Conservation (phyloP, 2,888 invertebrate genomes). For the Diplolepis rosae region DNA sequence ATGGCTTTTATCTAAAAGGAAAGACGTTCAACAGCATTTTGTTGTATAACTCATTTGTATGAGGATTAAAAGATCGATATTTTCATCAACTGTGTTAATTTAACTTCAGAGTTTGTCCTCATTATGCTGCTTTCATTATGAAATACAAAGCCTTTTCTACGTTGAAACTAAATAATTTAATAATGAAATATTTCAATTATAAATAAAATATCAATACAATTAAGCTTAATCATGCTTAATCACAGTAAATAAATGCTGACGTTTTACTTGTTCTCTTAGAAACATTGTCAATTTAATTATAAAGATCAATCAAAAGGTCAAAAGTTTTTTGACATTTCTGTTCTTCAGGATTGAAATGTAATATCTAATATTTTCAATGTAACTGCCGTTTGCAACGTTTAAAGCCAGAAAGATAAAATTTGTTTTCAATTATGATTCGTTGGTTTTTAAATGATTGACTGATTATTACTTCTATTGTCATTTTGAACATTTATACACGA, state of each 20-base stretch:
- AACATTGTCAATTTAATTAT: no score
- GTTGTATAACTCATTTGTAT: slow-evolving; percentile 2
- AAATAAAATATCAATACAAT: background rate
- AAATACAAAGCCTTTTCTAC: no score
- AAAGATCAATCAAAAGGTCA: background rate
- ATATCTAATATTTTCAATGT: no score
- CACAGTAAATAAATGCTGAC: background rate
- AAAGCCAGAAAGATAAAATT: no score
- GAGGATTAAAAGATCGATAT: slow-evolving; percentile 22
- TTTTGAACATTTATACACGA: no score
- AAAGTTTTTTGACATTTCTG: background rate
- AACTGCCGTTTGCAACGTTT: no score
- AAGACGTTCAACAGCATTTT: slow-evolving; percentile 13
- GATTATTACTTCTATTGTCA: no score
- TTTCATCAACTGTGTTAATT: slow-evolving; percentile 11
- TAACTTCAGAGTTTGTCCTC: slow-evolving; percentile 19
- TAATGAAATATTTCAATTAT: no score
- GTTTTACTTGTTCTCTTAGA: background rate
- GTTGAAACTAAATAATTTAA: no score
- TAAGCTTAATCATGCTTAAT: background rate
- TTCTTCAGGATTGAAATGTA: no score
- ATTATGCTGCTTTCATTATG: background rate
- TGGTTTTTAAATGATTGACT: no score
- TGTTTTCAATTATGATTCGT: no score
- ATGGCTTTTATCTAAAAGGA: slow-evolving; percentile 12